Evolutionary conservation across 2,888 invertebrate species (phyloP).

Genomic region (Crepidodera aurea): DNA sequence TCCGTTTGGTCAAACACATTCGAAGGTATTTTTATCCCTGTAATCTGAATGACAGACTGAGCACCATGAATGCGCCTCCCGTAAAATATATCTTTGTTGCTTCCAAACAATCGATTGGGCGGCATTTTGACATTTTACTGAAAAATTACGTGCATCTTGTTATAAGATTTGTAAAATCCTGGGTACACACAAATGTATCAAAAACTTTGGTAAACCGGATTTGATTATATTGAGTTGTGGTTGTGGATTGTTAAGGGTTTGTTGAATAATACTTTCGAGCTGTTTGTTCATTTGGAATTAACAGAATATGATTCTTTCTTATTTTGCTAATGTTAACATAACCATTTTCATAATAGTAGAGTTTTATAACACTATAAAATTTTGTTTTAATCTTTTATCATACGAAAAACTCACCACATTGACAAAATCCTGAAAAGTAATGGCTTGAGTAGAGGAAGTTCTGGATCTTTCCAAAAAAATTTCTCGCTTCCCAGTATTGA

Average conservation of each 20-base stretch:
- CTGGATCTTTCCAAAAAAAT: conserved; percentile 77
- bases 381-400: too few species aligned
- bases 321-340: too few species aligned
- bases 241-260: not conserved
- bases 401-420: conserved; percentile 95
- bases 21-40: conserved; percentile 40
- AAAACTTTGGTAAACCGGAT: conserved; percentile 30
- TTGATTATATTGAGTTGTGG: not conserved
- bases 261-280: not conserved
- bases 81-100: conserved; percentile 45
- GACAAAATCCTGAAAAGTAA: conserved; percentile 93
- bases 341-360: too few species aligned
- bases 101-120: conserved; percentile 42
- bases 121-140: conserved; percentile 49
- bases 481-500: conserved; percentile 60
- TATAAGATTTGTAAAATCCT: conserved; percentile 47
- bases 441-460: conserved; percentile 75
- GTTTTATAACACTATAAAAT: too few species aligned
- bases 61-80: conserved; percentile 24
- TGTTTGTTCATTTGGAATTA: not conserved
- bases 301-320: too few species aligned
- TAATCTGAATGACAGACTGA: conserved; percentile 48
- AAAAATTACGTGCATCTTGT: conserved; percentile 40
- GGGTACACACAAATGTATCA: conserved; percentile 38
- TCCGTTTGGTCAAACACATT: conserved; percentile 50